Percentiles rank a stretch among this genome's conserved stretches.
phyloP scores from a whole-genome alignment of 2,113 vertebrate genomes.

The Trichomycterus rosablanca region DNA sequence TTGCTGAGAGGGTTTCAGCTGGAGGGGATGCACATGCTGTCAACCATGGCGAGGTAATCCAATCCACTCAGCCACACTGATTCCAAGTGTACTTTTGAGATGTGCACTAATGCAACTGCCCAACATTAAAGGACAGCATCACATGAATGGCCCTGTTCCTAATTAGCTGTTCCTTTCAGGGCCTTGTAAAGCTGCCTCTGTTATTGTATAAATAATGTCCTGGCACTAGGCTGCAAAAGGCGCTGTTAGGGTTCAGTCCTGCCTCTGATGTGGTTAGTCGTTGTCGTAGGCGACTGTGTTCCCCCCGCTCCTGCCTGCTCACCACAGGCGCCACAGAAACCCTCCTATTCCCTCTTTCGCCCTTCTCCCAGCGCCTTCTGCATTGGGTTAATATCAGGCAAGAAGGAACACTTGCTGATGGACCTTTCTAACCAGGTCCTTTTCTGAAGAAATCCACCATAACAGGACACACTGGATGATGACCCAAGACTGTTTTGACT shows the following conservation, averaged over 20 bases:
- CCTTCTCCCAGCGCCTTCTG: slow-evolving; percentile 17
- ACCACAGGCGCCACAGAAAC: slow-evolving; percentile 55
- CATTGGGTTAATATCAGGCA: slow-evolving; percentile 39
- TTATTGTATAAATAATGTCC: slow-evolving; percentile 47
- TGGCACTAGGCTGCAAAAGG: slow-evolving; percentile 45
- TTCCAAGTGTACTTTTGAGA: slow-evolving; percentile 17
- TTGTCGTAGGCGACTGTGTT: slow-evolving; percentile 34
- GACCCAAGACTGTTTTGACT: slow-evolving; percentile 4
- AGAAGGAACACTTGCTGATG: slow-evolving; percentile 31
- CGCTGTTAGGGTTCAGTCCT: slow-evolving; percentile 42
- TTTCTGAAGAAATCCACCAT: slow-evolving; percentile 13
- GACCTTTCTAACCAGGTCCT: slow-evolving; percentile 33
- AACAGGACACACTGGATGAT: background rate
- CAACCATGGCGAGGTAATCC: slow-evolving; percentile 8
- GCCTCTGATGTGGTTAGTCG: slow-evolving; percentile 56
- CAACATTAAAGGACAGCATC: slow-evolving; percentile 43
- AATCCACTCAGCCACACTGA: background rate
- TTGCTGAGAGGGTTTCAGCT: slow-evolving; percentile 16
- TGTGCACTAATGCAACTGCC: slow-evolving; percentile 34
- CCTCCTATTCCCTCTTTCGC: slow-evolving; percentile 18
- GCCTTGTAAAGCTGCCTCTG: slow-evolving; percentile 42
- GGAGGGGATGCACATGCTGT: background rate
- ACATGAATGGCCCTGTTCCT: slow-evolving; percentile 53
- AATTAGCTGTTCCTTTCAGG: slow-evolving; percentile 49
- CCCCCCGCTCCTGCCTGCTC: slow-evolving; percentile 39